Percentiles rank a stretch among this genome's conserved stretches.
phyloP scores from a whole-genome alignment of 2,113 vertebrate genomes.

The Bufo gargarizans region DNA sequence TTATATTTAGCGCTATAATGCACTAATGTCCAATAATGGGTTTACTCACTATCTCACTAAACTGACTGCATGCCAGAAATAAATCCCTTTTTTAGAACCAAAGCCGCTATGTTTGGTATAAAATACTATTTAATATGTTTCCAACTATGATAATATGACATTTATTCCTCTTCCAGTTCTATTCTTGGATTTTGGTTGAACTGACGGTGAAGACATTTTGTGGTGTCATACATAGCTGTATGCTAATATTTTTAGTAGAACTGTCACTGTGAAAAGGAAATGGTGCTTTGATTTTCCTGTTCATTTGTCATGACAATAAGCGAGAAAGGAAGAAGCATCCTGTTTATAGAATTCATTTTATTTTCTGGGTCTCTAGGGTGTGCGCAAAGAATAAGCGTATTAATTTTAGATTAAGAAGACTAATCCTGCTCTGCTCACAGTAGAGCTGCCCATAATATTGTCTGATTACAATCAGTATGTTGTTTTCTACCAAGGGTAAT shows the following conservation, averaged over 20 bases:
- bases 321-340: constrained; percentile 44
- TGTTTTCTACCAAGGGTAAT: constrained; percentile 51
- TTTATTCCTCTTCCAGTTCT: constrained; percentile 16
- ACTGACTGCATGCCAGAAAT: background rate
- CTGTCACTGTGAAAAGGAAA: constrained; percentile 41
- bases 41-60: background rate
- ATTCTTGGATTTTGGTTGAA: constrained; percentile 25
- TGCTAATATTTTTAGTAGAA: constrained; percentile 43
- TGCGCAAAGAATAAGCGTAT: constrained; percentile 49
- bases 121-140: constrained; percentile 1
- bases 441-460: constrained; percentile 52
- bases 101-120: constrained; percentile 3
- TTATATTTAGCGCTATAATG: constrained; percentile 24
- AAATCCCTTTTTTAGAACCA: background rate
- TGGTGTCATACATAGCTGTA: background rate
- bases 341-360: constrained; percentile 49
- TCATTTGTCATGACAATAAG: constrained; percentile 36
- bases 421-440: constrained; percentile 41
- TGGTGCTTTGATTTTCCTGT: constrained; percentile 42
- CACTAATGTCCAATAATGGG: constrained; percentile 12
- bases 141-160: background rate
- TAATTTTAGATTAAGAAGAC: constrained; percentile 56
- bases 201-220: constrained; percentile 23
- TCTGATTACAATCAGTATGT: constrained; percentile 55
- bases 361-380: constrained; percentile 47